Percentiles rank a stretch among this genome's conserved stretches.
phyloP scores from a whole-genome alignment of 2,797 vertebrate genomes.

The Falco concolor region DNA sequence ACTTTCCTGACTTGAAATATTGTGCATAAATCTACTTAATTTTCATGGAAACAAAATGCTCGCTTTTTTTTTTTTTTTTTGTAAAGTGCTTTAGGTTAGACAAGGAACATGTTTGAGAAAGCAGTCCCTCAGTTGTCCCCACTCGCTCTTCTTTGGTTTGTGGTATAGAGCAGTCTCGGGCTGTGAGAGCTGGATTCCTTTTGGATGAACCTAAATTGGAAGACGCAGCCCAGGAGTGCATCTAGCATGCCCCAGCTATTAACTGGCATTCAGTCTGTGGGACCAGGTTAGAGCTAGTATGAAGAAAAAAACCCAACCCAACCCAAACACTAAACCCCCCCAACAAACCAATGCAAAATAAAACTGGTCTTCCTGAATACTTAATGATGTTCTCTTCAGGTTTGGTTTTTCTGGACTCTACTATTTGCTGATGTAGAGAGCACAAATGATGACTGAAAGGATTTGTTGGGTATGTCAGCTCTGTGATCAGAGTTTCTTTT shows the following conservation, averaged over 20 bases:
- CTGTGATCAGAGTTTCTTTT: background rate
- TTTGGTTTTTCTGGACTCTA: background rate
- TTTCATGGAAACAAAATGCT: background rate
- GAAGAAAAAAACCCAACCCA: background rate
- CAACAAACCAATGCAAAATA: background rate
- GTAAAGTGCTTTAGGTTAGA: background rate
- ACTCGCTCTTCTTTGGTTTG: background rate
- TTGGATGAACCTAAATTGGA: background rate
- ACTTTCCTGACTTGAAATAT: background rate
- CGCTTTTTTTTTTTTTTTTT: background rate
- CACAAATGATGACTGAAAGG: background rate
- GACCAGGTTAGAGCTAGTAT: background rate
- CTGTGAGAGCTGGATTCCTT: background rate
- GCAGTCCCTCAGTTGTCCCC: background rate
- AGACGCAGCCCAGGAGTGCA: background rate
- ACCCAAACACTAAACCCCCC: too few species aligned
- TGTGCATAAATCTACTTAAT: background rate
- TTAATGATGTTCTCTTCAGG: background rate
- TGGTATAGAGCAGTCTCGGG: accelerated
- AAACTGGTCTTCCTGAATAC: background rate
- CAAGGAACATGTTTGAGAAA: background rate
- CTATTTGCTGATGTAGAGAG: background rate
- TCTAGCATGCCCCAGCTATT: accelerated
- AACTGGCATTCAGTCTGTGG: background rate
- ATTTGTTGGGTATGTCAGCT: background rate